A percentile compares a stretch with the other conserved stretches of the same genome.
Conservation (phyloP, 2,113 vertebrate species). For the Sisor rabdophorus region DNA sequence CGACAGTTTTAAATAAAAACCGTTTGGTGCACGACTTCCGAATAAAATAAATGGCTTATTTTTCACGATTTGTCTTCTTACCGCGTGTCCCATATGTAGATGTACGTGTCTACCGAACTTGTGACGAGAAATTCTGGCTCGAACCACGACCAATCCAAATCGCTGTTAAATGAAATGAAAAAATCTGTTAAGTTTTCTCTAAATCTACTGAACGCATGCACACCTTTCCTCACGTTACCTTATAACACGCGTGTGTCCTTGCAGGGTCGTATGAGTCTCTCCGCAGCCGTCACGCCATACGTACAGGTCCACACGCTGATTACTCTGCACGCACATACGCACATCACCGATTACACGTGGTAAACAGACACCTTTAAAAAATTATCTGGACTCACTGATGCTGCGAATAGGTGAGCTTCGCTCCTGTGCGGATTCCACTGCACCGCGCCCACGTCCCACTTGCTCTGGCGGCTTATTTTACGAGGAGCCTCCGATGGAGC, state of each 20-base stretch:
- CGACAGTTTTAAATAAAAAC: neutral
- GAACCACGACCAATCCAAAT: conserved; percentile 97
- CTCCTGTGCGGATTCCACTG: conserved; percentile 94
- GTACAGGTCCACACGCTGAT: conserved; percentile 93
- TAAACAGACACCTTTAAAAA: neutral
- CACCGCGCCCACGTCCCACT: conserved; percentile 96
- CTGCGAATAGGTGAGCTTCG: conserved; percentile 84
- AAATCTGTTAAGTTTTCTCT: neutral
- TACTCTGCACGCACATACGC: conserved; percentile 75
- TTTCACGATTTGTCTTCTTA: conserved; percentile 57
- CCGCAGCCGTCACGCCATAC: conserved; percentile 88
- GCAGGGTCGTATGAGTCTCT: conserved; percentile 84
- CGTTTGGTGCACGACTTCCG: no score
- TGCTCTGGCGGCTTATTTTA: conserved; percentile 93
- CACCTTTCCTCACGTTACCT: conserved; percentile 68
- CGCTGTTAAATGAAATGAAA: conserved; percentile 69
- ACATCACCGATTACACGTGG: neutral
- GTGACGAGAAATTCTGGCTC: conserved; percentile 91
- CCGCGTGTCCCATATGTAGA: conserved; percentile 99
- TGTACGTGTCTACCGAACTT: conserved; percentile 97
- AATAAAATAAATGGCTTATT: no score
- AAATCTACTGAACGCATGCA: neutral
- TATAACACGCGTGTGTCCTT: conserved; percentile 96
- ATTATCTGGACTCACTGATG: conserved; percentile 73
- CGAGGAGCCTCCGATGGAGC: conserved; percentile 80